phyloP scores from a whole-genome alignment of 92 coral and sea anemone genomes.

The Zoanthus sansibaricus region DNA sequence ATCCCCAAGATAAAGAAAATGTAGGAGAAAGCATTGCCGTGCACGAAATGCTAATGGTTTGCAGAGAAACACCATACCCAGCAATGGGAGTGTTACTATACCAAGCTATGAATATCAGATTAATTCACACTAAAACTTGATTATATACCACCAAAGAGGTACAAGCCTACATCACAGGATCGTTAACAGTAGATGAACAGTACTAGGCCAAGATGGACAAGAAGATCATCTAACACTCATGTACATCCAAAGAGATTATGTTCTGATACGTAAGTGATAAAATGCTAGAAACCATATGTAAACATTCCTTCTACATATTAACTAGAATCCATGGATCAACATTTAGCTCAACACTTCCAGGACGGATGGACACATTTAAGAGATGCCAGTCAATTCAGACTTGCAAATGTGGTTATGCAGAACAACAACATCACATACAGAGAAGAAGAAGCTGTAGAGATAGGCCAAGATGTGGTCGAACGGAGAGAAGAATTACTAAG shows the following conservation, averaged over 20 bases:
- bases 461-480: not conserved
- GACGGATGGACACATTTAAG: not conserved
- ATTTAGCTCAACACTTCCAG: conserved; percentile 7
- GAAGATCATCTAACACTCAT: too few relatives aligned
- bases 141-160: too few relatives aligned
- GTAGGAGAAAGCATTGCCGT: not conserved
- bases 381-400: conserved; percentile 16
- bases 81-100: too few relatives aligned
- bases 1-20: not conserved
- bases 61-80: too few relatives aligned
- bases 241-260: conserved; percentile 33
- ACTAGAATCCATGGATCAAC: conserved; percentile 19
- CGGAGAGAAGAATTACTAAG: not conserved
- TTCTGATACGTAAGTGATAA: conserved; percentile 30
- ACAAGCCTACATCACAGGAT: too few relatives aligned
- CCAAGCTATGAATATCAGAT: too few relatives aligned
- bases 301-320: conserved; percentile 48
- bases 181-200: too few relatives aligned
- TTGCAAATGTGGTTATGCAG: conserved; percentile 21
- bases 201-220: too few relatives aligned
- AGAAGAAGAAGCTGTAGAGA: not conserved
- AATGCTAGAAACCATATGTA: conserved; percentile 44
- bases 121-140: too few relatives aligned
- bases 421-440: not conserved
- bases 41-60: not conserved